These are phyloP conservation scores for Meteorus colon DNA, from an alignment of 2,888 invertebrate genomes.

Conservation along the genomic window DNA sequence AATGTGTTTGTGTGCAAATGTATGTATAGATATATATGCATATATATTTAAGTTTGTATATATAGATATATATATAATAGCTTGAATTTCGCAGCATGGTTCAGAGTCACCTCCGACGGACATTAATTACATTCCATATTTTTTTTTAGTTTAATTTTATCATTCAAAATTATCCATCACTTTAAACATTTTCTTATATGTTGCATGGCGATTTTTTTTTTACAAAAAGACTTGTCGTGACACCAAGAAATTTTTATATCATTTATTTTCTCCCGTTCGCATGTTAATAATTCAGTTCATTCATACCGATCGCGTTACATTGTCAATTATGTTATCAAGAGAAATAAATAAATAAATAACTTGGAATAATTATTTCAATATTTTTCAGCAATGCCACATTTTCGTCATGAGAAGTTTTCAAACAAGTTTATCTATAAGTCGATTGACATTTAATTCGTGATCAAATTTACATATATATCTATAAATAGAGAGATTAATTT, in stretches of 20 bases:
- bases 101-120: conserved; percentile 63
- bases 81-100: conserved; percentile 55
- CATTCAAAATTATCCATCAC: conserved; percentile 34
- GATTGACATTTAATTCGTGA: conserved; percentile 13
- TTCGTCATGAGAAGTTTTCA: neutral
- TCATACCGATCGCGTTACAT: conserved; percentile 53
- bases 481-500: conserved; percentile 5
- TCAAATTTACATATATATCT: neutral
- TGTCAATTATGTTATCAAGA: conserved; percentile 55
- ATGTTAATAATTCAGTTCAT: conserved; percentile 48
- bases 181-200: conserved; percentile 34
- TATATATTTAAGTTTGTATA: conserved; percentile 11
- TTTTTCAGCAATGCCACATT: neutral
- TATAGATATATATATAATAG: conserved; percentile 55
- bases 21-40: conserved; percentile 51
- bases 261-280: conserved; percentile 49
- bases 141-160: conserved; percentile 3
- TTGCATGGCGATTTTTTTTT: conserved; percentile 24
- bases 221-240: conserved; percentile 49
- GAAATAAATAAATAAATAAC: conserved; percentile 47
- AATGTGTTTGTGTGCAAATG: conserved; percentile 37
- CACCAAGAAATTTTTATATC: conserved; percentile 56
- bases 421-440: neutral
- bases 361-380: conserved; percentile 49
- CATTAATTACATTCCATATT: conserved; percentile 49